These are phyloP conservation scores for Mamestra configurata DNA, from an alignment of 1,140 invertebrate genomes.

Conservation along the genomic window DNA sequence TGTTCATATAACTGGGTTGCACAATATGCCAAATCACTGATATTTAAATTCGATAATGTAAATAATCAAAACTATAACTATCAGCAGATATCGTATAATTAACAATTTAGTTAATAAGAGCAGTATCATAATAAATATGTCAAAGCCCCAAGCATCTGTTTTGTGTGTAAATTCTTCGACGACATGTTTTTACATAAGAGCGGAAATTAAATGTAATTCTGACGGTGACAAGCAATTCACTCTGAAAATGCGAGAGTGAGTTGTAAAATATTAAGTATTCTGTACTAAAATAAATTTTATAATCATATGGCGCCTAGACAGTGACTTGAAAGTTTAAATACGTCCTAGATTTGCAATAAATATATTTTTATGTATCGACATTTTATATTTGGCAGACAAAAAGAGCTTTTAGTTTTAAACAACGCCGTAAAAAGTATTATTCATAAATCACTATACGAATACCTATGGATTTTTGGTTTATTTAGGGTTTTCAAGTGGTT, in stretches of 20 bases:
- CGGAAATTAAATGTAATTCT: conserved; percentile 52
- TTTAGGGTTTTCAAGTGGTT: background rate
- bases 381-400: conserved; percentile 25
- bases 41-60: conserved; percentile 3
- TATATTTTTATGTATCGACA: conserved; percentile 25
- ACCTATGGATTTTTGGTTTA: background rate
- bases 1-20: conserved; percentile 21
- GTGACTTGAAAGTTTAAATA: conserved; percentile 8
- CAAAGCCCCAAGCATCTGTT: conserved; percentile 48
- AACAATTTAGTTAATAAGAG: background rate
- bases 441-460: background rate
- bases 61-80: background rate
- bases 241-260: conserved; percentile 20
- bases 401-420: conserved; percentile 16
- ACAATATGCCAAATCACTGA: conserved; percentile 23
- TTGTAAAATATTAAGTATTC: conserved; percentile 34
- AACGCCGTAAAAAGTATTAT: background rate
- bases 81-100: background rate
- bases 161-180: conserved; percentile 54
- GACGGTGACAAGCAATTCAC: conserved; percentile 46
- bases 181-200: conserved; percentile 51
- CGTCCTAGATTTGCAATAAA: conserved; percentile 12
- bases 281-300: conserved; percentile 24
- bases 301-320: background rate
- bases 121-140: background rate